A percentile compares a stretch with the other conserved stretches of the same genome.
These are phyloP conservation scores for Autographa pulchrina DNA, from an alignment of 2,888 invertebrate genomes.

Conservation along the genomic window DNA sequence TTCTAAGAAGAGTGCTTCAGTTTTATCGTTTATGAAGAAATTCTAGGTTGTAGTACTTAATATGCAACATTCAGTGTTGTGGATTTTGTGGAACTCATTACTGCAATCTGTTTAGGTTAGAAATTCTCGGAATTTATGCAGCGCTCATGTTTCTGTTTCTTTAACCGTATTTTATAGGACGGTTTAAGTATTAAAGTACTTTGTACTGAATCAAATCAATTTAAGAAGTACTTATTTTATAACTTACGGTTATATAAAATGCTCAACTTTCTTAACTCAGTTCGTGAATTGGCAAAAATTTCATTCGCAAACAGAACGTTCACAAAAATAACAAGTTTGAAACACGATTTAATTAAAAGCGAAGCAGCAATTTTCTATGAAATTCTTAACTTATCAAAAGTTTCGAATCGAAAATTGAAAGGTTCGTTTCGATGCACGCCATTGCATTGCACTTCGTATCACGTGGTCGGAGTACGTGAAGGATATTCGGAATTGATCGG, in stretches of 20 bases:
- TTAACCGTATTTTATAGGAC: too few species aligned
- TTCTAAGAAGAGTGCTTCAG: neutral
- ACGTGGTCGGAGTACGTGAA: slow-evolving; percentile 58
- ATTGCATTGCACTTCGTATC: slow-evolving; percentile 55
- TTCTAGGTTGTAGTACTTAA: neutral
- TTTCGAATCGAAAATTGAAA: slow-evolving; percentile 31
- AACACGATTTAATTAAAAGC: slow-evolving; percentile 25
- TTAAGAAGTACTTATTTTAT: too few species aligned
- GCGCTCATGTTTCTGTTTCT: too few species aligned
- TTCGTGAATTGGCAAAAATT: slow-evolving; percentile 4
- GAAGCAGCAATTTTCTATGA: slow-evolving; percentile 11
- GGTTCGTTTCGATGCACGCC: slow-evolving; percentile 36
- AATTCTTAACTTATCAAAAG: slow-evolving; percentile 34
- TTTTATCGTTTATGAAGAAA: neutral
- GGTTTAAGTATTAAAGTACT: too few species aligned
- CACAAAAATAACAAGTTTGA: slow-evolving; percentile 16
- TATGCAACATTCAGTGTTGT: neutral
- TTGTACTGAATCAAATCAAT: too few species aligned
- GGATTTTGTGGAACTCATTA: neutral
- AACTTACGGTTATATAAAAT: too few species aligned
- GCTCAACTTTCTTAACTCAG: neutral
- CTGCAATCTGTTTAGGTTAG: neutral
- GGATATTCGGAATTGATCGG: slow-evolving; percentile 58
- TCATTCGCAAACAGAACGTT: neutral
- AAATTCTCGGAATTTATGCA: neutral